phyloP scores from a whole-genome alignment of 2,888 invertebrate genomes.

The Dynastes hyllus region DNA sequence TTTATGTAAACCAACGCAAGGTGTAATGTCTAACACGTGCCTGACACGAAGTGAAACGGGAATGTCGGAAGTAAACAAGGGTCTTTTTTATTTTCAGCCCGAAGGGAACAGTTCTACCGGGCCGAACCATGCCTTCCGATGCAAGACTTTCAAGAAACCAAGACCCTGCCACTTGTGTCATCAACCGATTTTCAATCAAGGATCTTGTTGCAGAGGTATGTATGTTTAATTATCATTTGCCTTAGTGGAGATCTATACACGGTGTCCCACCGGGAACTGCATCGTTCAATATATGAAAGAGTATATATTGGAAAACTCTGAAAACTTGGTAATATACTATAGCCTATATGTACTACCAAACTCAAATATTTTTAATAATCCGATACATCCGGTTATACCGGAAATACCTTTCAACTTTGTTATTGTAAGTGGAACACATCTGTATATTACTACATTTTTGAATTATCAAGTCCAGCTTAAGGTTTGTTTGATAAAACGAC shows the following conservation, averaged over 20 bases:
- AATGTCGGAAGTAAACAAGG: conserved; percentile 49
- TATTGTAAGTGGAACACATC: too few species aligned
- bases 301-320: too few species aligned
- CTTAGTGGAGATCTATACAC: neutral
- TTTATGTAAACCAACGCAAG: conserved; percentile 41
- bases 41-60: conserved; percentile 40
- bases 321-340: too few species aligned
- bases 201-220: conserved; percentile 85
- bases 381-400: too few species aligned
- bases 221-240: conserved; percentile 53
- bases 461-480: too few species aligned
- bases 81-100: conserved; percentile 74
- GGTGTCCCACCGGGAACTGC: too few species aligned
- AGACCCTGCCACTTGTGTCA: conserved; percentile 87
- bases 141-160: conserved; percentile 83
- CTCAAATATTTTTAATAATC: too few species aligned
- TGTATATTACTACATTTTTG: too few species aligned
- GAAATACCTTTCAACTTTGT: too few species aligned
- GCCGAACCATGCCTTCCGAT: conserved; percentile 83
- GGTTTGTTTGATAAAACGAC: too few species aligned
- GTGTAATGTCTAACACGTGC: conserved; percentile 48
- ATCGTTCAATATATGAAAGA: too few species aligned
- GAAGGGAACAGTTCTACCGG: conserved; percentile 77
- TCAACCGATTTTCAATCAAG: conserved; percentile 83
- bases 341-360: too few species aligned